Evolutionary conservation across 35 echinoderm and acorn worm genomes (phyloP).

Genomic region (Holothuria glaberrima): DNA sequence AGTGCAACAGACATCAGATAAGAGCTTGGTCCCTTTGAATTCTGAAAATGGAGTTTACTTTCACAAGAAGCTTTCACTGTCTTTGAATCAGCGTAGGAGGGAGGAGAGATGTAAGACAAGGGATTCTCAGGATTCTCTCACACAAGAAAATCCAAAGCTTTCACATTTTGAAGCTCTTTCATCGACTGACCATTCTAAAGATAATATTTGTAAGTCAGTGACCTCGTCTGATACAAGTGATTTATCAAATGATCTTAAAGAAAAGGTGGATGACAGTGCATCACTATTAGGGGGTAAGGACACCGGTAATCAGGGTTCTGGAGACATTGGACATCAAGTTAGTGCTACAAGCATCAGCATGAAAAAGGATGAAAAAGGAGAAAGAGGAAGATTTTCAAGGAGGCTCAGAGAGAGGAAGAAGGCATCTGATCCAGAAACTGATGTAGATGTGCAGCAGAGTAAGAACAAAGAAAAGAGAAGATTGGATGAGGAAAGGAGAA

Average conservation of each 20-base stretch:
- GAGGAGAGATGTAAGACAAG: constrained; percentile 28
- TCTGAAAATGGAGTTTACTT: constrained; percentile 50
- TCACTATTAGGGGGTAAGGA: no score
- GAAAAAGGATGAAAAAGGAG: neutral
- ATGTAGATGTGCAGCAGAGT: neutral
- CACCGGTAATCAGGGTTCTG: no score
- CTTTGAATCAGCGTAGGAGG: constrained; percentile 19
- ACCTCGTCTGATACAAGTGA: no score
- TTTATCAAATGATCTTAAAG: no score
- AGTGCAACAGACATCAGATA: neutral
- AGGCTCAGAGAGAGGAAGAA: constrained; percentile 48
- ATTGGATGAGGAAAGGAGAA: constrained; percentile 30
- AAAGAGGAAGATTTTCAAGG: constrained; percentile 19
- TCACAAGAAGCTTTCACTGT: constrained; percentile 42
- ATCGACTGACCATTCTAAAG: no score
- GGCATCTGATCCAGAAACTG: constrained; percentile 17
- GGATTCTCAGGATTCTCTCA: no score
- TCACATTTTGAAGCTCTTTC: no score
- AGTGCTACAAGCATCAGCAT: neutral
- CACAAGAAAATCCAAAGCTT: no score
- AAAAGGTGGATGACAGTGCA: no score
- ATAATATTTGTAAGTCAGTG: no score
- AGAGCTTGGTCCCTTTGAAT: neutral
- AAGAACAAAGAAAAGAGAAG: constrained; percentile 1
- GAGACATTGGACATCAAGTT: no score